Conservation (phyloP, 2,113 vertebrate species). For the Ceratotherium simum region DNA sequence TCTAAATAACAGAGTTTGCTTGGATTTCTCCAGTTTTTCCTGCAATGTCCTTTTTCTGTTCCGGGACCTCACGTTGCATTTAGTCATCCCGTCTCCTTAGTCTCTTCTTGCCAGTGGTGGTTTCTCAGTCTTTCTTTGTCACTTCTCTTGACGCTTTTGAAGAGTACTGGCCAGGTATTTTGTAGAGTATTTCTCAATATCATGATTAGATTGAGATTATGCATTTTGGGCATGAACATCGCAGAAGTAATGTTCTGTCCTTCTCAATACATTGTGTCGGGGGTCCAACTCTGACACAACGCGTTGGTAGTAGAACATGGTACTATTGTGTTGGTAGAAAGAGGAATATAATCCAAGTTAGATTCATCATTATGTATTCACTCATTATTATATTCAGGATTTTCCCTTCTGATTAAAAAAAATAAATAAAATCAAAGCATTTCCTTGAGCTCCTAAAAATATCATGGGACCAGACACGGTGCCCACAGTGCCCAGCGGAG, state of each 20-base stretch:
- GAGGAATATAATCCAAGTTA: too few relatives aligned
- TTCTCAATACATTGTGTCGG: not conserved
- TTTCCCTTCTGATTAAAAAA: too few relatives aligned
- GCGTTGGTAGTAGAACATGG: too few relatives aligned
- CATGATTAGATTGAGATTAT: not conserved
- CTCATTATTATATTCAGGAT: too few relatives aligned
- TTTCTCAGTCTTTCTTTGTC: not conserved
- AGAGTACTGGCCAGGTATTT: not conserved
- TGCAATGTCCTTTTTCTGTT: not conserved
- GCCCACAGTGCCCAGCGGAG: too few relatives aligned
- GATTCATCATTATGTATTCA: too few relatives aligned
- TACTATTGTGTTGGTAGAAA: too few relatives aligned
- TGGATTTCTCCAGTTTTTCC: not conserved
- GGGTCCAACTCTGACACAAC: too few relatives aligned
- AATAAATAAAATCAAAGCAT: too few relatives aligned
- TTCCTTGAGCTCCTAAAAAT: too few relatives aligned
- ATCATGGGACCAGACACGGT: too few relatives aligned
- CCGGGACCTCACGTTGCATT: not conserved
- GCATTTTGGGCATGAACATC: not conserved
- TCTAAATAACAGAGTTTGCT: not conserved
- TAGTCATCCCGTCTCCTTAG: not conserved
- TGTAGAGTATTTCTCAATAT: not conserved
- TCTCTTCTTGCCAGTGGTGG: not conserved
- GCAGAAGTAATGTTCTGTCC: not conserved
- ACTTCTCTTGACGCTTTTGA: not conserved